Conservation (phyloP, 2,113 vertebrate genomes). For the Bufo bufo region DNA sequence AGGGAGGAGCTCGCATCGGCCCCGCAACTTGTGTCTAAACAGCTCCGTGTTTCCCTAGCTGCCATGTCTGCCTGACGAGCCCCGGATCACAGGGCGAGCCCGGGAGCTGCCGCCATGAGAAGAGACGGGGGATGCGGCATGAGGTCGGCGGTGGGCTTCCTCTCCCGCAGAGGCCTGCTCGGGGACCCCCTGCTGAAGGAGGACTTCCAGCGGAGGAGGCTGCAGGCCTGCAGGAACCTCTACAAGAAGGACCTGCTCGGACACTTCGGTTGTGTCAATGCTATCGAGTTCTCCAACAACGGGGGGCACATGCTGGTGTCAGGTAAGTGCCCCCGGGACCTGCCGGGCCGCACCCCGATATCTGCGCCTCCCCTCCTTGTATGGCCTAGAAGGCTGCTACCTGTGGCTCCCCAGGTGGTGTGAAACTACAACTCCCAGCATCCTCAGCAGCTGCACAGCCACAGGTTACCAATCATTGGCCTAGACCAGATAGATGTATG, state of each 20-base stretch:
- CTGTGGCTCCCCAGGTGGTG: neutral
- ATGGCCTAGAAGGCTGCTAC: conserved; percentile 32
- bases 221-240: conserved; percentile 91
- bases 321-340: conserved; percentile 73
- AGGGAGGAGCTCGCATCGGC: conserved; percentile 18
- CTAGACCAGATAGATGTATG: neutral
- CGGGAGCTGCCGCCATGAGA: conserved; percentile 74
- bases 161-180: conserved; percentile 88
- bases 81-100: conserved; percentile 56
- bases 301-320: conserved; percentile 97
- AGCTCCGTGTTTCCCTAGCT: conserved; percentile 36
- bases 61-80: conserved; percentile 60
- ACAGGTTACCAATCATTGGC: neutral
- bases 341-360: conserved; percentile 37
- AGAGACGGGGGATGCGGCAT: conserved; percentile 86
- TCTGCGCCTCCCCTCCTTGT: neutral
- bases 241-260: conserved; percentile 95
- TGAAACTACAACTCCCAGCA: neutral
- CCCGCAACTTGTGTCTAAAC: conserved; percentile 44
- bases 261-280: conserved; percentile 98
- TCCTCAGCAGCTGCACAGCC: neutral
- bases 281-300: conserved; percentile 98
- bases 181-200: conserved; percentile 91
- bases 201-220: conserved; percentile 90
- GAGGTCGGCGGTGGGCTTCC: conserved; percentile 93